phyloP scores from a whole-genome alignment of 37 sponge, comb jelly and placozoan genomes.

The Axinella damicornis region DNA sequence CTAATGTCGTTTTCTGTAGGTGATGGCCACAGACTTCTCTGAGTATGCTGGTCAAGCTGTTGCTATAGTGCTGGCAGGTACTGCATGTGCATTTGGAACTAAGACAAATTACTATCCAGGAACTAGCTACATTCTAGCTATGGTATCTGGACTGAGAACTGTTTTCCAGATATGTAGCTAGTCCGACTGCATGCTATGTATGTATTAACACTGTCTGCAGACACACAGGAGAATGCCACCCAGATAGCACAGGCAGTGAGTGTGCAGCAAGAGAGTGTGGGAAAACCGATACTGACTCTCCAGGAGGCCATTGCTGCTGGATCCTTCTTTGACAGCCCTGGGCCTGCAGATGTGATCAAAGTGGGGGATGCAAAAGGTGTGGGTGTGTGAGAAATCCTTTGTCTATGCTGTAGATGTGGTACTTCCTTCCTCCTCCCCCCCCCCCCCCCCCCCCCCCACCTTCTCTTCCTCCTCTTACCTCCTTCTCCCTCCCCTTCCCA shows the following conservation, averaged over 20 bases:
- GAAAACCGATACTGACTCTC: slow-evolving; percentile 68
- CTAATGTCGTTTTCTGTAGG: not conserved
- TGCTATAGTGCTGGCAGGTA: slow-evolving; percentile 80
- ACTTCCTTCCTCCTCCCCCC: no score
- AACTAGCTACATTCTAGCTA: no score
- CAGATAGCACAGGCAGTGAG: slow-evolving; percentile 64
- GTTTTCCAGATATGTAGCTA: no score
- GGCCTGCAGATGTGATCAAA: not conserved
- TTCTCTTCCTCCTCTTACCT: no score
- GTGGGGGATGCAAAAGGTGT: slow-evolving; percentile 74
- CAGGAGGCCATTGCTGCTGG: slow-evolving; percentile 60
- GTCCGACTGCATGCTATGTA: no score
- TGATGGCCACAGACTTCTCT: slow-evolving; percentile 6
- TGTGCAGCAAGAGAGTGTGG: slow-evolving; percentile 42
- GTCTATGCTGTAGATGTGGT: no score
- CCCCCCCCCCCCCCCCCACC: no score
- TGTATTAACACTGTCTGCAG: no score
- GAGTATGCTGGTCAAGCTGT: slow-evolving; percentile 84
- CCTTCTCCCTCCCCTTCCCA: not conserved
- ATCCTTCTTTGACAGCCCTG: slow-evolving; percentile 47
- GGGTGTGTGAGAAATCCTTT: no score
- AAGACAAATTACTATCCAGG: no score
- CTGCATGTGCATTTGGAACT: no score
- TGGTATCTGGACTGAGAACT: no score
- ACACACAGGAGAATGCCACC: slow-evolving; percentile 75